Base-by-base conservation (phyloP, 2,113 vertebrate genomes). In the Neomonachus schauinslandi region DNA sequence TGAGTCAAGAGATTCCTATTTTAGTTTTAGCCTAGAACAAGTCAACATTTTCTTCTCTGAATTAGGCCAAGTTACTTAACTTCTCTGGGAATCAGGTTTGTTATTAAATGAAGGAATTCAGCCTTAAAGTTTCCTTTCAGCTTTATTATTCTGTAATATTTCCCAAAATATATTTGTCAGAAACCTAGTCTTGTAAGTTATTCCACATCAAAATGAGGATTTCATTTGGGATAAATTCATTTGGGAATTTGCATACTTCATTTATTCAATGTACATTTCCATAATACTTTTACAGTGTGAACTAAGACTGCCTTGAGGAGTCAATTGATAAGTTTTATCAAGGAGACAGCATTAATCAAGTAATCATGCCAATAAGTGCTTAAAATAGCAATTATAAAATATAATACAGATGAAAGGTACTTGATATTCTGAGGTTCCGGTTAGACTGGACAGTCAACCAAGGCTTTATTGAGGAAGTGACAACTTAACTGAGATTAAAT, bases 401-500 rank as follows among this genome's bases (percentile, higher is more conserved):
- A 81, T 15, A 33, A 77, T 53, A 51, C 13, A 59, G 11, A 65
- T 5, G 51, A 69, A 67, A 90, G 4, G 2, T 67, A 59, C n/a
- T 88, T 91, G 79, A 84, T 55, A 91, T 87, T 87, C 24, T 93
- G n/a, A 69, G 19, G 31, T 67, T 87, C n/a, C 42, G 55, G 71
- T 49, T 91, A 69, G 11, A 67, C 11, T 71, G 22, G 18, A 24
- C 0, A 93, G 19, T 86, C 79, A 85, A 85, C 36, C 33, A 84
- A 65, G 19, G 11, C 18, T 92, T 94, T 88, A 13, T 22, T 84
- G 28, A 96, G 42, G 28, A 83, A 96, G 59, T 71, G 42, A 90
- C 14, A 86, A 36, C 59, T 93, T 19, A 53, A 86, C 61, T 87
- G 9, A 85, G 33, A 89, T 89, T 81, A 93, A 97, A 93, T 77